Evolutionary conservation across 2,113 vertebrate species (phyloP).

Genomic region (Lasiurus borealis): DNA sequence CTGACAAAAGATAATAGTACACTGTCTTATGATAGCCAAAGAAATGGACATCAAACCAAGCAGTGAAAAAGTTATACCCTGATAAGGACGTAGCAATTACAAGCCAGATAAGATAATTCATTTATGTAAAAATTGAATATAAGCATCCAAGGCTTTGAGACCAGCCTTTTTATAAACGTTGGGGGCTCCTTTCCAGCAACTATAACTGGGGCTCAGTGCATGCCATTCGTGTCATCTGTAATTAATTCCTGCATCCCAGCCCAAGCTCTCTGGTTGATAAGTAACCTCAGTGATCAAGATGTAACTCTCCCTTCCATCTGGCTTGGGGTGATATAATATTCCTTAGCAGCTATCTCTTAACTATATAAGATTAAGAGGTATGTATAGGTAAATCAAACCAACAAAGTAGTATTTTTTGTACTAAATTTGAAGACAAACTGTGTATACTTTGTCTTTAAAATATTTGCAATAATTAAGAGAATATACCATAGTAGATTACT

Average conservation of each 20-base stretch:
- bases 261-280: neutral
- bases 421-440: constrained; percentile 40
- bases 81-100: neutral
- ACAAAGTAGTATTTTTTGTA: constrained; percentile 50
- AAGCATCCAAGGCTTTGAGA: neutral
- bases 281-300: neutral
- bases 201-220: neutral
- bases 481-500: neutral
- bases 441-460: constrained; percentile 1
- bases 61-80: neutral
- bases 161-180: neutral
- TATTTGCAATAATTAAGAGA: constrained; percentile 30
- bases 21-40: constrained; percentile 38
- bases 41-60: constrained; percentile 48
- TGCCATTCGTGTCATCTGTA: neutral
- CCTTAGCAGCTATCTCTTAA: constrained; percentile 19
- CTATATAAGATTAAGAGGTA: constrained; percentile 38
- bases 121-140: neutral
- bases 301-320: neutral
- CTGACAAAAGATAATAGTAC: neutral
- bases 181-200: neutral
- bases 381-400: neutral
- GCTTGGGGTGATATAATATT: neutral
- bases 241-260: neutral
- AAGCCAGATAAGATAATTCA: neutral